These are phyloP conservation scores for Virgularia gustaviana DNA, from an alignment of 92 coral and sea anemone genomes.

Conservation along the genomic window DNA sequence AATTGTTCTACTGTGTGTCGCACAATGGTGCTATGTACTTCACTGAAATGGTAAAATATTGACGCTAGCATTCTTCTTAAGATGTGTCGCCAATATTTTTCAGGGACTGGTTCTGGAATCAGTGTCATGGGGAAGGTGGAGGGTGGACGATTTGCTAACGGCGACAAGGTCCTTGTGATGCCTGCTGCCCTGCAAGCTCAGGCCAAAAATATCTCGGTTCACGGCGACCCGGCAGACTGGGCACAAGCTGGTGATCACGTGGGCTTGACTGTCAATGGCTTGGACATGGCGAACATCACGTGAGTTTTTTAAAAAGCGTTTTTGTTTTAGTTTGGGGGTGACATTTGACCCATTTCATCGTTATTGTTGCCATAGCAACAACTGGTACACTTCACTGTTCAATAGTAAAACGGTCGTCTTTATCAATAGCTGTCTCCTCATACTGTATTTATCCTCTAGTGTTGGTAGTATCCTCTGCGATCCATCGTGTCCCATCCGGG, in stretches of 20 bases:
- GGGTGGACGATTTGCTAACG: conserved; percentile 74
- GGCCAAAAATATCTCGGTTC: conserved; percentile 78
- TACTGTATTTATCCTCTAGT: conserved; percentile 45
- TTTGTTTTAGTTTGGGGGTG: too few relatives aligned
- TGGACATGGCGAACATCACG: conserved; percentile 97
- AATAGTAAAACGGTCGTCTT: too few relatives aligned
- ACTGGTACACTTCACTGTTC: too few relatives aligned
- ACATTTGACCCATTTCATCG: too few relatives aligned
- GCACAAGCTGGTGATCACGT: conserved; percentile 98
- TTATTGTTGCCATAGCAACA: too few relatives aligned
- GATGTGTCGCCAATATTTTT: not conserved
- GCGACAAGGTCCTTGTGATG: conserved; percentile 80
- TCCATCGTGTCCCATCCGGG: conserved; percentile 68
- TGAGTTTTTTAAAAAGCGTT: too few relatives aligned
- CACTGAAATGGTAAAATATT: too few relatives aligned
- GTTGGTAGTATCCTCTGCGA: conserved; percentile 91
- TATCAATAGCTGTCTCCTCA: too few relatives aligned
- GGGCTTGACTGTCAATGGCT: conserved; percentile 67
- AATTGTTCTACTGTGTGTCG: too few relatives aligned
- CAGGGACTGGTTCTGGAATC: conserved; percentile 92
- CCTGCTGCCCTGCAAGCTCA: conserved; percentile 82
- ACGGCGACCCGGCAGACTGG: conserved; percentile 73
- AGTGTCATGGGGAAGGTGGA: conserved; percentile 75
- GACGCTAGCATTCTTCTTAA: too few relatives aligned
- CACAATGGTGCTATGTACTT: too few relatives aligned